These are phyloP conservation scores for Athene noctua DNA, from an alignment of 2,113 vertebrate species.

Conservation along the genomic window DNA sequence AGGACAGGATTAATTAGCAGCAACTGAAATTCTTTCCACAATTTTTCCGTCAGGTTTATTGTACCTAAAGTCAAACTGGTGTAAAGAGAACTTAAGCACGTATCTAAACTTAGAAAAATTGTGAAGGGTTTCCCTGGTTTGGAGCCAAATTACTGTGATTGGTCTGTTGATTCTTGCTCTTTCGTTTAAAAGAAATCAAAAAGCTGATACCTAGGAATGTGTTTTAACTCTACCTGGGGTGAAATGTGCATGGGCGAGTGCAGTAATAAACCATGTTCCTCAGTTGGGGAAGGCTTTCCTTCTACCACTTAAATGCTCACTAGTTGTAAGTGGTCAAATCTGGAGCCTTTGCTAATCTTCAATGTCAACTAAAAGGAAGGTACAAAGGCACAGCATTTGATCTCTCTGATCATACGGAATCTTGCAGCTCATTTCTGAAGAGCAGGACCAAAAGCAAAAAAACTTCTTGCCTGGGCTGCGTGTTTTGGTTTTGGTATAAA, in stretches of 20 bases:
- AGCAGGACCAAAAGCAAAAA: neutral
- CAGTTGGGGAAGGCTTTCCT: neutral
- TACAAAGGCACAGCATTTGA: neutral
- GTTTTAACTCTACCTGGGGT: neutral
- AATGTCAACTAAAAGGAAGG: neutral
- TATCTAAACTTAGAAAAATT: neutral
- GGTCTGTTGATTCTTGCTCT: neutral
- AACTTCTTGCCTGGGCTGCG: neutral
- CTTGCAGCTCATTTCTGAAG: neutral
- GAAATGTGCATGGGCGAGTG: neutral
- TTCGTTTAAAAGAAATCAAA: neutral
- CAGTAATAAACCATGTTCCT: accelerated
- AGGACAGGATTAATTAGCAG: conserved; percentile 23
- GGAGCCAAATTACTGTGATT: neutral
- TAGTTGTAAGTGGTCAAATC: neutral
- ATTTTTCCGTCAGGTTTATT: neutral
- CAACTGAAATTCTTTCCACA: neutral
- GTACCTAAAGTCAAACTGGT: neutral
- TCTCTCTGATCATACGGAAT: neutral
- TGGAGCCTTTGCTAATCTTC: neutral
- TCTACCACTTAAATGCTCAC: neutral
- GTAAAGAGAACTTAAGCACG: neutral
- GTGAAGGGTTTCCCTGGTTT: neutral
- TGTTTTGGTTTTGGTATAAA: neutral
- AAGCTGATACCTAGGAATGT: neutral